phyloP scores from a whole-genome alignment of 2,113 vertebrate species.

The Actinemys pallida region DNA sequence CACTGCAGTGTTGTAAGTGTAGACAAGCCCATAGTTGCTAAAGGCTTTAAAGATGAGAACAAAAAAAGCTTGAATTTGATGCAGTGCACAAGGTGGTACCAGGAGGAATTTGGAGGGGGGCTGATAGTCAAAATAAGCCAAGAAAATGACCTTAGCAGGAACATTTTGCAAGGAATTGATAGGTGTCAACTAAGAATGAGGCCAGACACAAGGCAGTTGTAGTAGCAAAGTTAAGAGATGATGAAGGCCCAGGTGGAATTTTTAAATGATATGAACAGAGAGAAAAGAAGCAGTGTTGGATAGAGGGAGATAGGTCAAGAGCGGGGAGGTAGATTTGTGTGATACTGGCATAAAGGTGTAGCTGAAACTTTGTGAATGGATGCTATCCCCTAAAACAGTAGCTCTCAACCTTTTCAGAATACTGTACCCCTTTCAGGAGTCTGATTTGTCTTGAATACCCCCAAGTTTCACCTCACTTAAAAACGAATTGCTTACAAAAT shows the following conservation, averaged over 20 bases:
- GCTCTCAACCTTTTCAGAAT: too few species aligned
- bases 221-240: fast-evolving
- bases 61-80: not conserved
- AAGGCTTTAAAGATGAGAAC: not conserved
- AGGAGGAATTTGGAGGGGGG: not conserved
- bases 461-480: too few species aligned
- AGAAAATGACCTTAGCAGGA: not conserved
- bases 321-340: not conserved
- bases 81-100: fast-evolving
- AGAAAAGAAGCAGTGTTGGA: not conserved
- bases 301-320: not conserved
- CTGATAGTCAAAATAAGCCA: fast-evolving
- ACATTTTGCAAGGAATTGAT: not conserved
- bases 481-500: too few species aligned
- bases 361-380: not conserved
- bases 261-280: not conserved
- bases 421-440: too few species aligned
- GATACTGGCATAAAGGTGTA: not conserved
- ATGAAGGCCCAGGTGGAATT: not conserved
- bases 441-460: too few species aligned
- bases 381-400: not conserved
- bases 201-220: fast-evolving
- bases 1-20: too few species aligned
- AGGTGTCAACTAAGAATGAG: not conserved
- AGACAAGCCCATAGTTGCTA: not conserved